A percentile compares a stretch with the other conserved stretches of the same genome.
Conservation (phyloP, 1,140 invertebrate species). For the Leptinotarsa defecta region DNA sequence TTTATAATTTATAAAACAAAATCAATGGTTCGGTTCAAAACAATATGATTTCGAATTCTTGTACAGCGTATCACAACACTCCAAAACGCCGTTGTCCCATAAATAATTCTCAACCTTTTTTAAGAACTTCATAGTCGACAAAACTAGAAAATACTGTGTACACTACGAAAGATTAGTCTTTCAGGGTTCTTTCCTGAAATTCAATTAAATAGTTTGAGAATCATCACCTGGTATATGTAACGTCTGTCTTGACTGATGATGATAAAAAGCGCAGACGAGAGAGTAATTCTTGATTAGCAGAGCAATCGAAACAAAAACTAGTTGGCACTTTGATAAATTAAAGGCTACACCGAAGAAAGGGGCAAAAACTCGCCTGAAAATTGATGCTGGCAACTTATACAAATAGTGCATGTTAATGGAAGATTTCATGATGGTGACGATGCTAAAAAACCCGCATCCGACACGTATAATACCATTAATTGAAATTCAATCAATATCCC, state of each 20-base stretch:
- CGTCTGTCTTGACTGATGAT: neutral
- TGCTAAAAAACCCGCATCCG: neutral
- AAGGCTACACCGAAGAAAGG: neutral
- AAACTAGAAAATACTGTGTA: too few relatives aligned
- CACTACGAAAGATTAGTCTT: too few relatives aligned
- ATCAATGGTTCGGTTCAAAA: too few relatives aligned
- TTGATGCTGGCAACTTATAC: neutral
- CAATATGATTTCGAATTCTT: too few relatives aligned
- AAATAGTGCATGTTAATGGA: neutral
- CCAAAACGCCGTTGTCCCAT: too few relatives aligned
- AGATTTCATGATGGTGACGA: neutral
- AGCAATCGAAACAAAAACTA: neutral
- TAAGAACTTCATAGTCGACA: too few relatives aligned
- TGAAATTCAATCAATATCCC: conserved; percentile 24
- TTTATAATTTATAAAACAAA: too few relatives aligned
- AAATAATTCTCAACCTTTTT: too few relatives aligned
- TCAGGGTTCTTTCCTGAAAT: too few relatives aligned
- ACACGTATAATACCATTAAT: conserved; percentile 16
- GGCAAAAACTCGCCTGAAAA: conserved; percentile 1
- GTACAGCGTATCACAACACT: too few relatives aligned
- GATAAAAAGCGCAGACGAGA: neutral
- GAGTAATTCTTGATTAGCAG: neutral
- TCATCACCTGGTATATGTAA: too few relatives aligned
- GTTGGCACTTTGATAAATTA: conserved; percentile 4
- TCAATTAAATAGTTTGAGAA: too few relatives aligned